These are phyloP conservation scores for Ephestia elutella DNA, from an alignment of 1,140 invertebrate genomes.

Conservation along the genomic window DNA sequence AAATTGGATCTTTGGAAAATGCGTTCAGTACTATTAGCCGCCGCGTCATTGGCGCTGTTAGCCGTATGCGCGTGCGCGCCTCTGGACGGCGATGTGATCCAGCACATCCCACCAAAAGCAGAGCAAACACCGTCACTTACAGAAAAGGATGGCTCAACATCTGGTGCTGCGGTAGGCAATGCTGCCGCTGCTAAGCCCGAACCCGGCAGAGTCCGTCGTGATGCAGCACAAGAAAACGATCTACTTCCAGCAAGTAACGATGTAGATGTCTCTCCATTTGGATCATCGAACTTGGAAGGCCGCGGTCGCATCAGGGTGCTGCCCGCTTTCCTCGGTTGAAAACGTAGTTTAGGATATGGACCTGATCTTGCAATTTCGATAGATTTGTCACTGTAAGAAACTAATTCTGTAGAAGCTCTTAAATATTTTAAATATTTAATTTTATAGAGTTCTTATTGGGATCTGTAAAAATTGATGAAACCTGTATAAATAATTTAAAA, in stretches of 20 bases:
- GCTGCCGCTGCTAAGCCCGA: conserved; percentile 43
- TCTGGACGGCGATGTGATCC: conserved; percentile 46
- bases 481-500: neutral
- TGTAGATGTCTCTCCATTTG: conserved; percentile 49
- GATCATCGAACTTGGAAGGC: conserved; percentile 42
- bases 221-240: conserved; percentile 54
- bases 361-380: neutral
- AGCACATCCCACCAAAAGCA: conserved; percentile 55
- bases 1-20: conserved; percentile 61
- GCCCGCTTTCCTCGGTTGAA: conserved; percentile 57
- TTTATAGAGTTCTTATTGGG: neutral
- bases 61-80: conserved; percentile 56
- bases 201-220: conserved; percentile 35
- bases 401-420: neutral
- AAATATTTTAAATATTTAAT: neutral
- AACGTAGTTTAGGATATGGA: conserved; percentile 1
- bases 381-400: neutral
- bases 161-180: conserved; percentile 57
- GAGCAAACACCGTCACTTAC: conserved; percentile 62
- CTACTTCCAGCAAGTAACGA: conserved; percentile 48
- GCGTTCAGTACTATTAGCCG: conserved; percentile 55
- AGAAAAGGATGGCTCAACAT: conserved; percentile 51
- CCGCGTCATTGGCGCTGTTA: conserved; percentile 58
- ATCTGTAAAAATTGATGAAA: neutral
- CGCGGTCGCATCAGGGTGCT: conserved; percentile 58